Evolutionary conservation across 1,140 invertebrate genomes (phyloP).

Genomic region (Nephila pilipes): DNA sequence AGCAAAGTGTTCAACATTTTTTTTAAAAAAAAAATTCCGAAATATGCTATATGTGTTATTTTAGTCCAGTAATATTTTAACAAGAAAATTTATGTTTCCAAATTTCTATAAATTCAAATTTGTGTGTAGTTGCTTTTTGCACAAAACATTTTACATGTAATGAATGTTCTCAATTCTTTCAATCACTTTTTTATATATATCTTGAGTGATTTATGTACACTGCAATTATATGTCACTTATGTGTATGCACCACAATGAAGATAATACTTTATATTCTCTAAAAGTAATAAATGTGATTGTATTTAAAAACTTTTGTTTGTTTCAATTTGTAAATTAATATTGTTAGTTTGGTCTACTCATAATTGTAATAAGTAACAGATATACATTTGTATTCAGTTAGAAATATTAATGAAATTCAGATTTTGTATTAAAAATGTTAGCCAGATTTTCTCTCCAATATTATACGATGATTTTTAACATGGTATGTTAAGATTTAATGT

Average conservation of each 20-base stretch:
- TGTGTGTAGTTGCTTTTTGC: background rate
- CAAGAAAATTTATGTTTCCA: background rate
- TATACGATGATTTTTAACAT: too few relatives aligned
- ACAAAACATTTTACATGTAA: background rate
- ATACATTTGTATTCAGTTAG: too few relatives aligned
- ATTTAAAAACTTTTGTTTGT: background rate
- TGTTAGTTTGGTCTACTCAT: background rate
- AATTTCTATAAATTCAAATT: background rate
- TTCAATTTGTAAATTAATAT: background rate
- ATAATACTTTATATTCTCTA: slow-evolving; percentile 26
- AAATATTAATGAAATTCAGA: too few relatives aligned
- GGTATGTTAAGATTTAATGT: too few relatives aligned
- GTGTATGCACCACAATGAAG: slow-evolving; percentile 8
- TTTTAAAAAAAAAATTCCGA: background rate
- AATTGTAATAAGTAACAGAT: too few relatives aligned
- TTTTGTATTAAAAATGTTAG: too few relatives aligned
- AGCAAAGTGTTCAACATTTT: slow-evolving; percentile 4
- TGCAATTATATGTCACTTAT: background rate
- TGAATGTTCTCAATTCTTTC: background rate
- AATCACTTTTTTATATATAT: background rate
- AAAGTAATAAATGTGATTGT: slow-evolving; percentile 5
- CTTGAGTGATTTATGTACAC: background rate
- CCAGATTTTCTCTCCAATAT: too few relatives aligned
- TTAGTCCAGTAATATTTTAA: background rate
- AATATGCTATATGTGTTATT: background rate